phyloP scores from a whole-genome alignment of 2,888 invertebrate species.

The Dermolepida albohirtum region DNA sequence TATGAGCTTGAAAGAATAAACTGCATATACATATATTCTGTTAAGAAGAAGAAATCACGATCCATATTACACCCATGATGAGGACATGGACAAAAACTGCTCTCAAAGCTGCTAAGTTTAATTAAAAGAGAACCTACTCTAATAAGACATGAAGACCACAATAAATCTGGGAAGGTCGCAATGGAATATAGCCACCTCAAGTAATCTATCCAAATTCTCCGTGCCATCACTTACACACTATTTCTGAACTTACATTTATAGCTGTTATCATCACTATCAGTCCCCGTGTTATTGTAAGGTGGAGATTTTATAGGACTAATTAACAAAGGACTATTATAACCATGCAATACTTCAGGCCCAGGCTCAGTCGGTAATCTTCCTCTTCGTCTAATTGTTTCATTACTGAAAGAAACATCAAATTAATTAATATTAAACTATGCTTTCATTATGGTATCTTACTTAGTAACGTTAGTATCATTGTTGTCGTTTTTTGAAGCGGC shows the following conservation, averaged over 20 bases:
- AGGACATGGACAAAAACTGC: no score
- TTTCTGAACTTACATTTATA: conserved; percentile 62
- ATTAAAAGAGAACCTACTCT: no score
- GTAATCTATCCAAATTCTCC: no score
- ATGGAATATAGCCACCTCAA: no score
- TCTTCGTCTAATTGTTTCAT: conserved; percentile 62
- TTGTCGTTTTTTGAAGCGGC: conserved; percentile 74
- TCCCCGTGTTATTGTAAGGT: conserved; percentile 66
- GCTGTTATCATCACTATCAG: conserved; percentile 68
- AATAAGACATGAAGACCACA: no score
- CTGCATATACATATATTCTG: no score
- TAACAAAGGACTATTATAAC: conserved; percentile 65
- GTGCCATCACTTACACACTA: no score
- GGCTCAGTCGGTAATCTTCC: conserved; percentile 72
- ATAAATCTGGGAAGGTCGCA: no score
- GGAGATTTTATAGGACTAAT: conserved; percentile 73
- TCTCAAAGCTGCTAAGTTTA: no score
- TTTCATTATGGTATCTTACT: conserved; percentile 53
- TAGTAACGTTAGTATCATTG: conserved; percentile 60
- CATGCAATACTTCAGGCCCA: conserved; percentile 67
- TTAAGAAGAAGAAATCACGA: no score
- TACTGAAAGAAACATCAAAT: conserved; percentile 52
- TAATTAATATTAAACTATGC: background rate
- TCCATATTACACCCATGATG: no score
- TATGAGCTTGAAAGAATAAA: no score